Evolutionary conservation across 2,113 vertebrate species (phyloP).

Genomic region (Redunca redunca): DNA sequence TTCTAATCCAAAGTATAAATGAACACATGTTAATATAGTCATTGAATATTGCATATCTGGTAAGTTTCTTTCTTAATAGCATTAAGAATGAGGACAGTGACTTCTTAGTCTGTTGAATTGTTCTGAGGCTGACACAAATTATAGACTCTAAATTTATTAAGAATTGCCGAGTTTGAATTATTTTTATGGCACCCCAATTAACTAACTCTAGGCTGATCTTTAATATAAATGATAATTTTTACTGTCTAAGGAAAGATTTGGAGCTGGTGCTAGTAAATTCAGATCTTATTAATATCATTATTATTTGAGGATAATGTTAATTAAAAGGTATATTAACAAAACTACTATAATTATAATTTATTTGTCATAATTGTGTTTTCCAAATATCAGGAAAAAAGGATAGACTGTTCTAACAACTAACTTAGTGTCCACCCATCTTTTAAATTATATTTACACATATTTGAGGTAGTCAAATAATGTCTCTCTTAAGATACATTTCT

Average conservation of each 20-base stretch:
- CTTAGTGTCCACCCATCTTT: not conserved
- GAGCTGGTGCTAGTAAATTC: not conserved
- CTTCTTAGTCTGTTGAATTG: slow-evolving; percentile 55
- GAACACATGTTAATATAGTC: not conserved
- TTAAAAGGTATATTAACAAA: slow-evolving; percentile 33
- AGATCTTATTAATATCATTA: not conserved
- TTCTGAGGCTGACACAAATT: slow-evolving; percentile 63
- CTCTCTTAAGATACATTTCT: not conserved
- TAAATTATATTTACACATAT: not conserved
- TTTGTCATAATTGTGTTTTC: slow-evolving; percentile 18
- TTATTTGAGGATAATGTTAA: slow-evolving; percentile 42
- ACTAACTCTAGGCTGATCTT: slow-evolving; percentile 56
- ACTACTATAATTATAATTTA: not conserved
- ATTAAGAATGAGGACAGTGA: slow-evolving; percentile 55
- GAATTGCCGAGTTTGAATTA: slow-evolving; percentile 63
- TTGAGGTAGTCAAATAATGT: not conserved
- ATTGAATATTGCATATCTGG: not conserved
- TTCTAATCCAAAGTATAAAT: slow-evolving; percentile 3
- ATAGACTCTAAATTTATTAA: slow-evolving; percentile 64
- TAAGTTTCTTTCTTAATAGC: slow-evolving; percentile 36
- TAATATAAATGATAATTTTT: slow-evolving; percentile 62
- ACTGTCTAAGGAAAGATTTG: not conserved
- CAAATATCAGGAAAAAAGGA: not conserved
- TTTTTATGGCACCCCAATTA: slow-evolving; percentile 67
- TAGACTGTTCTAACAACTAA: not conserved